phyloP scores from a whole-genome alignment of 2,888 invertebrate species.

The Colostygia pectinataria region DNA sequence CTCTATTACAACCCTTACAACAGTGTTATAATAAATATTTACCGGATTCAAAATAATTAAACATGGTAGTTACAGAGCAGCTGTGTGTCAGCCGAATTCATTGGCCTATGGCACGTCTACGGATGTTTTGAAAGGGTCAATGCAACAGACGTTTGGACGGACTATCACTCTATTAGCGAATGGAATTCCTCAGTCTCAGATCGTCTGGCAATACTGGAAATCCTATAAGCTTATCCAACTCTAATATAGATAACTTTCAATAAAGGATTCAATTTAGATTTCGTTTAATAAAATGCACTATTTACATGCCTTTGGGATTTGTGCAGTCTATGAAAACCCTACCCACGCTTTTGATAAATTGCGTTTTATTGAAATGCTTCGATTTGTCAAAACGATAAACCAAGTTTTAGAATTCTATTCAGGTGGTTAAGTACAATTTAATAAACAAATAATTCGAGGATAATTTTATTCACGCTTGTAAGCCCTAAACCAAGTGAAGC shows the following conservation, averaged over 20 bases:
- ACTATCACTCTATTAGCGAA: slow-evolving; percentile 27
- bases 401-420: too few relatives aligned
- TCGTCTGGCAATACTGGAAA: slow-evolving; percentile 27
- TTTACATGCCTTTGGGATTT: slow-evolving; percentile 30
- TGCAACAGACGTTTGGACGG: slow-evolving; percentile 15
- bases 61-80: too few relatives aligned
- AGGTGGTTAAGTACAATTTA: too few relatives aligned
- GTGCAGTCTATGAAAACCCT: slow-evolving; percentile 10
- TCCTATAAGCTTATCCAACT: slow-evolving; percentile 26
- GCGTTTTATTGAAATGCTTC: slow-evolving; percentile 5
- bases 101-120: not conserved
- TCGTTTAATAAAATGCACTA: slow-evolving; percentile 25
- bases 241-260: slow-evolving; percentile 31
- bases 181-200: slow-evolving; percentile 18
- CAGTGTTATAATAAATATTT: too few relatives aligned
- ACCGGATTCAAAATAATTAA: too few relatives aligned
- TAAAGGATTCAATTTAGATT: slow-evolving; percentile 31
- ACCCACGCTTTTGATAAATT: not conserved
- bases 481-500: too few relatives aligned
- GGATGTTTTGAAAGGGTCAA: slow-evolving; percentile 26
- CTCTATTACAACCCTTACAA: too few relatives aligned
- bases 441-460: too few relatives aligned
- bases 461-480: too few relatives aligned
- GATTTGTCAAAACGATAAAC: not conserved
- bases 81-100: not conserved